Percentiles rank a stretch among this genome's conserved stretches.
Evolutionary conservation across 2,888 invertebrate genomes (phyloP).

Genomic region (Tetropium fuscum): DNA sequence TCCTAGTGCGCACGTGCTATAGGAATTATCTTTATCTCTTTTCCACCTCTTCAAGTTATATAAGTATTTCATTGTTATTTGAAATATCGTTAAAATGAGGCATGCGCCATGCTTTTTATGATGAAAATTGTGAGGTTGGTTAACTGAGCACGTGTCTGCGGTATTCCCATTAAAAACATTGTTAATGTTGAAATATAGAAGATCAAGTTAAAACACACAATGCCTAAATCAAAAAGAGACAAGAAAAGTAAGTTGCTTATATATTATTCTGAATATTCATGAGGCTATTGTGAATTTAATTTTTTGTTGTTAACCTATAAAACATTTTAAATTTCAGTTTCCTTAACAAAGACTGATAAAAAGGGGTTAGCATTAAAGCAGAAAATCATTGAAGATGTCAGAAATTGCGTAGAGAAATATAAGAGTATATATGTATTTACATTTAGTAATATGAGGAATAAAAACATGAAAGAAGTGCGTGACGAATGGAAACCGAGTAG

Average conservation of each 20-base stretch:
- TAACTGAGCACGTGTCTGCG: too few species aligned
- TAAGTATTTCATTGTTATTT: too few species aligned
- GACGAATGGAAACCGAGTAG: slow-evolving; percentile 91
- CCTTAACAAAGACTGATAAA: slow-evolving; percentile 93
- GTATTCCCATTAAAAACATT: too few species aligned
- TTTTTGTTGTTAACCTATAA: slow-evolving; percentile 15
- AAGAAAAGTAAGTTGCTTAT: slow-evolving; percentile 89
- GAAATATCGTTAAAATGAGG: too few species aligned
- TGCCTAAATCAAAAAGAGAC: slow-evolving; percentile 95
- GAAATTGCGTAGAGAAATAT: slow-evolving; percentile 84
- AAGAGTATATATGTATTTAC: slow-evolving; percentile 90
- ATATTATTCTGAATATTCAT: too few species aligned
- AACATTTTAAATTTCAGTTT: slow-evolving; percentile 75
- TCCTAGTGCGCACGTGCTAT: too few species aligned
- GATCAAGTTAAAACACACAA: slow-evolving; percentile 65
- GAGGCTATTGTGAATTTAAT: too few species aligned
- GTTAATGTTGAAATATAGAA: too few species aligned
- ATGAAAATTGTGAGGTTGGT: too few species aligned
- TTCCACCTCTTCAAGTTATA: too few species aligned
- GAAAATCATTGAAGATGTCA: slow-evolving; percentile 88
- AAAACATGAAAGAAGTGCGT: slow-evolving; percentile 87
- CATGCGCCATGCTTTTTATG: too few species aligned
- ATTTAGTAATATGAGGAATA: slow-evolving; percentile 93
- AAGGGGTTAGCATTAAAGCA: slow-evolving; percentile 92
- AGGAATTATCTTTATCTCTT: too few species aligned